phyloP scores from a whole-genome alignment of 2,113 vertebrate species.

The Phycodurus eques region DNA sequence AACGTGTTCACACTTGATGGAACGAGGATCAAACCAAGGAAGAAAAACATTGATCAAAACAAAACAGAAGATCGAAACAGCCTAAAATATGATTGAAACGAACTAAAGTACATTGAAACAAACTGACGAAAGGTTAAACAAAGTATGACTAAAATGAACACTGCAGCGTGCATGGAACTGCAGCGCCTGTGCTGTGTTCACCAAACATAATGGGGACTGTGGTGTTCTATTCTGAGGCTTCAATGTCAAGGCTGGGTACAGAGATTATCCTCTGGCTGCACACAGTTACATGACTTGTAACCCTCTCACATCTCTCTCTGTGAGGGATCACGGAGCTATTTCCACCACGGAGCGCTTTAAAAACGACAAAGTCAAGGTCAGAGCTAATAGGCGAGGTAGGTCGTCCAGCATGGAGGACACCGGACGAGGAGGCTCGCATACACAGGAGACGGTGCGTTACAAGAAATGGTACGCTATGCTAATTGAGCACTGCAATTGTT shows the following conservation, averaged over 20 bases:
- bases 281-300: conserved; percentile 22
- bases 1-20: too few species aligned
- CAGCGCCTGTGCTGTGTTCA: not conserved
- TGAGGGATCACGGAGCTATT: conserved; percentile 44
- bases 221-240: not conserved
- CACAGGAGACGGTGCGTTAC: not conserved
- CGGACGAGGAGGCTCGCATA: conserved; percentile 6
- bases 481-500: not conserved
- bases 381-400: conserved; percentile 4
- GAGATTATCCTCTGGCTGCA: conserved; percentile 37
- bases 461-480: not conserved
- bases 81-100: too few species aligned
- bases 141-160: not conserved
- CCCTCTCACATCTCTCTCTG: conserved; percentile 36
- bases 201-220: not conserved
- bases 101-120: too few species aligned
- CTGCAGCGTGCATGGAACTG: not conserved
- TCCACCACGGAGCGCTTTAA: conserved; percentile 28
- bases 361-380: conserved; percentile 23
- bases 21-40: too few species aligned
- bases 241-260: not conserved
- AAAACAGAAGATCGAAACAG: too few species aligned
- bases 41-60: too few species aligned
- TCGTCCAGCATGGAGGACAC: conserved; percentile 7
- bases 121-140: too few species aligned